A percentile compares a stretch with the other conserved stretches of the same genome.
These are phyloP conservation scores for Cabera pusaria DNA, from an alignment of 2,888 invertebrate species.

Conservation along the genomic window DNA sequence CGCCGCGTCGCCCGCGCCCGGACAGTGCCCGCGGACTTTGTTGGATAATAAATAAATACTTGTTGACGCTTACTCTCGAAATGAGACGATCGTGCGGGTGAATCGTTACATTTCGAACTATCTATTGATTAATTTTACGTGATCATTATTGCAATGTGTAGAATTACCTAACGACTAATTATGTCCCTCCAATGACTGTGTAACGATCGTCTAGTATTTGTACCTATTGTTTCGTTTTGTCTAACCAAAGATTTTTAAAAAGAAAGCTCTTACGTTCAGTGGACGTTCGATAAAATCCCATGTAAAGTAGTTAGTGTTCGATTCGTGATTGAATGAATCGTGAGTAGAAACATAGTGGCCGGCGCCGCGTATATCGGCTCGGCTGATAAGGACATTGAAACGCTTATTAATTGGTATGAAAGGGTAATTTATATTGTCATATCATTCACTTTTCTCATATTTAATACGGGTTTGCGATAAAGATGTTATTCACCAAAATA, in stretches of 20 bases:
- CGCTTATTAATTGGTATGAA: slow-evolving; percentile 84
- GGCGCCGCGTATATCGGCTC: slow-evolving; percentile 68
- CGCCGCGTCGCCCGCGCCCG: slow-evolving; percentile 28
- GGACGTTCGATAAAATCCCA: slow-evolving; percentile 65
- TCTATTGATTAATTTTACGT: slow-evolving; percentile 70
- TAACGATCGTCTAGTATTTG: slow-evolving; percentile 76
- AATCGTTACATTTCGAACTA: slow-evolving; percentile 73
- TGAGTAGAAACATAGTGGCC: slow-evolving; percentile 76
- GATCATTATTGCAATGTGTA: slow-evolving; percentile 78
- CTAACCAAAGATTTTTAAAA: slow-evolving; percentile 79
- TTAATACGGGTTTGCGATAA: slow-evolving; percentile 84
- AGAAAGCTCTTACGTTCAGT: slow-evolving; percentile 63
- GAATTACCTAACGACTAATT: slow-evolving; percentile 78
- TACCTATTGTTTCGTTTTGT: slow-evolving; percentile 73
- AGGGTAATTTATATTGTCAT: slow-evolving; percentile 84
- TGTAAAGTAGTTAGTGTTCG: slow-evolving; percentile 78
- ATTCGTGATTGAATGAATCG: slow-evolving; percentile 73
- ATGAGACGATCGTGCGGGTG: slow-evolving; percentile 63
- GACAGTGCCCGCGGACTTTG: slow-evolving; percentile 36
- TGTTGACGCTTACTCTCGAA: slow-evolving; percentile 80
- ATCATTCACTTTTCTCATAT: slow-evolving; percentile 84
- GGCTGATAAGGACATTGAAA: slow-evolving; percentile 82
- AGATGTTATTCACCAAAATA: slow-evolving; percentile 82
- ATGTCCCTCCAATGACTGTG: slow-evolving; percentile 80
- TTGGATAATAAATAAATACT: slow-evolving; percentile 67